A percentile compares a stretch with the other conserved stretches of the same genome.
Evolutionary conservation across 2,888 invertebrate genomes (phyloP).

Genomic region (Chrysolina haemoptera): DNA sequence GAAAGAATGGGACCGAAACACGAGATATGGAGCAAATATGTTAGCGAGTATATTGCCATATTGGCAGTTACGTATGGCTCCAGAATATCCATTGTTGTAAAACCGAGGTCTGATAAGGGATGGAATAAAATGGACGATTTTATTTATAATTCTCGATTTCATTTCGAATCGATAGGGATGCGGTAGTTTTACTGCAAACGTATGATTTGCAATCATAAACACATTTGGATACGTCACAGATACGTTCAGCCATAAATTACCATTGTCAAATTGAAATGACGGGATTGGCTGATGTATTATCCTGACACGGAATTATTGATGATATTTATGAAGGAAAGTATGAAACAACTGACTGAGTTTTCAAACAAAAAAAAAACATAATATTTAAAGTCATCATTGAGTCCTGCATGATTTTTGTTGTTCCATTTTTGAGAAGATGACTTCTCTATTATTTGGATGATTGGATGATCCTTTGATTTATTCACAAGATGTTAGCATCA

Average conservation of each 20-base stretch:
- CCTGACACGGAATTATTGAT: not conserved
- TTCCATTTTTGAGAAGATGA: too few relatives aligned
- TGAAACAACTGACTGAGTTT: too few relatives aligned
- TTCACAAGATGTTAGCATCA: too few relatives aligned
- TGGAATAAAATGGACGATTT: conserved; percentile 12
- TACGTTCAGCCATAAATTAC: not conserved
- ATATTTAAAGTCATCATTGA: too few relatives aligned
- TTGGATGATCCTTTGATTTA: too few relatives aligned
- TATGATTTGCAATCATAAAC: conserved; percentile 4
- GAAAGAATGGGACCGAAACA: conserved; percentile 37
- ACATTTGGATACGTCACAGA: conserved; percentile 4
- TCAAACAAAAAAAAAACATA: too few relatives aligned
- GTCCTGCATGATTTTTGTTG: too few relatives aligned
- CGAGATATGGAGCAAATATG: conserved; percentile 47
- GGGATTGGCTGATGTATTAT: not conserved
- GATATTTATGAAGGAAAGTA: not conserved
- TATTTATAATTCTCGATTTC: conserved; percentile 14
- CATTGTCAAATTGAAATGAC: not conserved
- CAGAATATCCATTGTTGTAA: conserved; percentile 36
- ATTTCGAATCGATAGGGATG: not conserved
- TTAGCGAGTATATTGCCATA: conserved; percentile 43
- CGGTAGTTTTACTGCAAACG: conserved; percentile 5
- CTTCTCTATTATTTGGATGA: too few relatives aligned
- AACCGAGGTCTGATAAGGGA: conserved; percentile 35
- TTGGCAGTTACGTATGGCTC: conserved; percentile 49